Percentiles rank a stretch among this genome's conserved stretches.
These are phyloP conservation scores for Brachystomella parvula DNA, from an alignment of 1,140 invertebrate species.

Conservation along the genomic window DNA sequence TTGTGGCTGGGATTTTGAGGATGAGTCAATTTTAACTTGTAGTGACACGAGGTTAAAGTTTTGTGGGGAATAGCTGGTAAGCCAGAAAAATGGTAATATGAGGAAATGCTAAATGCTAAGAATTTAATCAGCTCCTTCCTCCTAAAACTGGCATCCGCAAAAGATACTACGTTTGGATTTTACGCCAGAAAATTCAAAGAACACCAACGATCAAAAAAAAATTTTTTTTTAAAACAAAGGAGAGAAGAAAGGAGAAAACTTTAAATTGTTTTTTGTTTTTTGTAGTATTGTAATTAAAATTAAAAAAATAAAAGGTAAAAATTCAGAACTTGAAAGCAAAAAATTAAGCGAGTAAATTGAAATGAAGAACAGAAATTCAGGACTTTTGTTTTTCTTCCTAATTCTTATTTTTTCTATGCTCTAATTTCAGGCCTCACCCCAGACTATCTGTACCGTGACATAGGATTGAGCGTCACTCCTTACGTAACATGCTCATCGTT, in stretches of 20 bases:
- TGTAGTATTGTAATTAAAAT: neutral
- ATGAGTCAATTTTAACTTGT: neutral
- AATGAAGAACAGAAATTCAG: neutral
- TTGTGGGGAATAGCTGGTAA: neutral
- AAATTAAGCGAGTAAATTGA: neutral
- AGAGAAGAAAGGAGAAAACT: too few species aligned
- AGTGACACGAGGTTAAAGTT: neutral
- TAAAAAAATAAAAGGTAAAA: neutral
- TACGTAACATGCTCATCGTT: neutral
- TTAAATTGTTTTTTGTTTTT: too few species aligned
- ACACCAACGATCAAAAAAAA: too few species aligned
- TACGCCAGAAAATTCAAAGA: too few species aligned
- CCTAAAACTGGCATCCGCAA: too few species aligned
- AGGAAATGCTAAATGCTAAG: neutral
- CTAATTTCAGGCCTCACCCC: too few species aligned
- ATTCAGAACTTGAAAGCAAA: neutral
- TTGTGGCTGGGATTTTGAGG: neutral
- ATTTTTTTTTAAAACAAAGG: too few species aligned
- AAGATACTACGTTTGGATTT: too few species aligned
- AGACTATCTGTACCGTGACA: neutral
- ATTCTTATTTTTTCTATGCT: too few species aligned
- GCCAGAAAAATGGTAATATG: neutral
- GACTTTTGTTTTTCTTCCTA: too few species aligned
- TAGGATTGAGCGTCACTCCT: slow-evolving; percentile 5
- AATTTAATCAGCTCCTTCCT: neutral